Conservation (phyloP, 2,888 invertebrate species). For the Cephus runcator region DNA sequence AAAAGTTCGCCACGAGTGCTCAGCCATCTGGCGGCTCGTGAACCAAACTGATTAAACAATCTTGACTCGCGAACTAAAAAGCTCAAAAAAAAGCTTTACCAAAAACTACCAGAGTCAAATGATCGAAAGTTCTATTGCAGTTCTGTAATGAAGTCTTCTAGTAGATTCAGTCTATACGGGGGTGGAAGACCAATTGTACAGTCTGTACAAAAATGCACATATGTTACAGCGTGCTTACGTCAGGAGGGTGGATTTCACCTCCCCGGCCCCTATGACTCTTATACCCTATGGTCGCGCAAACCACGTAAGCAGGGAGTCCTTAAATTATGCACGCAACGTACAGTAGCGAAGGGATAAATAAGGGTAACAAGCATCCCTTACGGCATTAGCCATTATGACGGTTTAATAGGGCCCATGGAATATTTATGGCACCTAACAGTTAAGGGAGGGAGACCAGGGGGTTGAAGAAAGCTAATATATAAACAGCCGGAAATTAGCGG, state of each 20-base stretch:
- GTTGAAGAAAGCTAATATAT: neutral
- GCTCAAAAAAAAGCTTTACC: neutral
- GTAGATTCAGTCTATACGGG: neutral
- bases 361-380: conserved; percentile 12
- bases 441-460: neutral
- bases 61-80: neutral
- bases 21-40: neutral
- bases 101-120: too few species aligned
- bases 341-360: conserved; percentile 17
- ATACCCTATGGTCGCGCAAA: neutral
- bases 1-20: neutral
- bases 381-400: conserved; percentile 17
- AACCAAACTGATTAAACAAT: neutral
- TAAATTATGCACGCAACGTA: neutral
- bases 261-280: too few species aligned
- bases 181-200: neutral
- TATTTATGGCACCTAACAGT: conserved; percentile 16
- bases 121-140: too few species aligned
- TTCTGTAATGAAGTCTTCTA: neutral
- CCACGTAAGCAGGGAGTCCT: neutral
- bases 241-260: neutral
- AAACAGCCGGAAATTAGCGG: neutral
- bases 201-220: neutral
- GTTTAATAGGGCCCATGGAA: conserved; percentile 21
- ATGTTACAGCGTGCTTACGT: neutral